Percentiles rank a stretch among this genome's conserved stretches.
phyloP scores from a whole-genome alignment of 1,140 invertebrate species.

The Zaprionus africanus region DNA sequence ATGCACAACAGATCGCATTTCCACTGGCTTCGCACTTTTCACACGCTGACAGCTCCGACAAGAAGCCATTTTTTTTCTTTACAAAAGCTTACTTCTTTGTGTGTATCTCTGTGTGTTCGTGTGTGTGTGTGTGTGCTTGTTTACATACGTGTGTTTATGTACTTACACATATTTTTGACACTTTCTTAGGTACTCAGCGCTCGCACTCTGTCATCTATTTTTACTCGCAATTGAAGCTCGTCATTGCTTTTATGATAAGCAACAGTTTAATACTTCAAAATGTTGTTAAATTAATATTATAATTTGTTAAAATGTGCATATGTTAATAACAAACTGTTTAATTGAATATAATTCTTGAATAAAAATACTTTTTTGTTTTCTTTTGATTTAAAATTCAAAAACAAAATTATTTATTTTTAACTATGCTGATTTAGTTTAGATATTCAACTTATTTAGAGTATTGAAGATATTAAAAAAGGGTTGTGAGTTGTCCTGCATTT shows the following conservation, averaged over 20 bases:
- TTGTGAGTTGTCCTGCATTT: no score
- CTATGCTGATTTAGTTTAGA: no score
- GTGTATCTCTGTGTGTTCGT: background rate
- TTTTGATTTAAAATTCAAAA: no score
- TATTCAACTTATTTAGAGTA: no score
- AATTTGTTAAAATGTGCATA: background rate
- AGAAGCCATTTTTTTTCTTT: background rate
- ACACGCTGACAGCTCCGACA: background rate
- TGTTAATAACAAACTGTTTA: no score
- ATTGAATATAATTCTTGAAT: no score
- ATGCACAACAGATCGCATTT: conserved; percentile 3
- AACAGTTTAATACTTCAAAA: background rate
- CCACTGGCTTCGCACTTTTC: conserved; percentile 1
- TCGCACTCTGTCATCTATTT: background rate
- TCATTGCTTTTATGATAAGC: background rate
- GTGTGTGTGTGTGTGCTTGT: background rate
- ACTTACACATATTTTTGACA: background rate
- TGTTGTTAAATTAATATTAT: background rate
- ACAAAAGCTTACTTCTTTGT: background rate
- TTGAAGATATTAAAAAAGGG: no score
- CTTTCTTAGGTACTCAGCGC: background rate
- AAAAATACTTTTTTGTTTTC: no score
- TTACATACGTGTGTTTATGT: conserved; percentile 1
- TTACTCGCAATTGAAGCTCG: background rate
- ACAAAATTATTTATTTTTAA: no score